Percentiles rank a stretch among this genome's conserved stretches.
phyloP scores from a whole-genome alignment of 2,797 vertebrate genomes.

The Triplophysa bombifrons region DNA sequence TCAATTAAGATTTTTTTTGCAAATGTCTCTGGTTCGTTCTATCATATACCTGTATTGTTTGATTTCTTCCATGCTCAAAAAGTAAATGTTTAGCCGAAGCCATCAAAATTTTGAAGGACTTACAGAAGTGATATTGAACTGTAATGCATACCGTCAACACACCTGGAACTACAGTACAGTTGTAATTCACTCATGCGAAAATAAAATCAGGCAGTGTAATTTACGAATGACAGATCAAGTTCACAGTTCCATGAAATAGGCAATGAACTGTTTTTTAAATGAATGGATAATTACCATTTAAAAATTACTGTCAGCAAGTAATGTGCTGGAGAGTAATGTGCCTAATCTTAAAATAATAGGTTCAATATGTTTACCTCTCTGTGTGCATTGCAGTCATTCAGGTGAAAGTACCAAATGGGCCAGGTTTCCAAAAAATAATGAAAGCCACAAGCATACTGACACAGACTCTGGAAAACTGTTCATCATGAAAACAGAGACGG shows the following conservation, averaged over 20 bases:
- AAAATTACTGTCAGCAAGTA: constrained; percentile 11
- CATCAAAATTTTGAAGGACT: not conserved
- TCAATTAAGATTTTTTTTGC: no score
- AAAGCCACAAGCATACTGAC: constrained; percentile 12
- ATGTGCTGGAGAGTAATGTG: not conserved
- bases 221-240: not conserved
- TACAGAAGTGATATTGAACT: not conserved
- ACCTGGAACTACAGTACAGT: not conserved
- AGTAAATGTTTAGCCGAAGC: not conserved
- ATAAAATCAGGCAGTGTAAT: constrained; percentile 1
- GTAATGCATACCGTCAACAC: not conserved
- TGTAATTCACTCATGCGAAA: not conserved
- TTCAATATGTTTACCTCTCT: constrained; percentile 32
- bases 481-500: not conserved
- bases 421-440: constrained; percentile 27
- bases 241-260: constrained; percentile 8
- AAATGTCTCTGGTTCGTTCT: no score
- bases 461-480: constrained; percentile 28
- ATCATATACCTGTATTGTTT: not conserved
- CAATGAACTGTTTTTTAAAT: constrained; percentile 1
- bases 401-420: not conserved
- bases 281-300: constrained; percentile 9
- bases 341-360: constrained; percentile 19
- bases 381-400: constrained; percentile 6
- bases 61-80: not conserved